phyloP scores from a whole-genome alignment of 92 coral and sea anemone genomes.

The Umimayanthus kanabou region DNA sequence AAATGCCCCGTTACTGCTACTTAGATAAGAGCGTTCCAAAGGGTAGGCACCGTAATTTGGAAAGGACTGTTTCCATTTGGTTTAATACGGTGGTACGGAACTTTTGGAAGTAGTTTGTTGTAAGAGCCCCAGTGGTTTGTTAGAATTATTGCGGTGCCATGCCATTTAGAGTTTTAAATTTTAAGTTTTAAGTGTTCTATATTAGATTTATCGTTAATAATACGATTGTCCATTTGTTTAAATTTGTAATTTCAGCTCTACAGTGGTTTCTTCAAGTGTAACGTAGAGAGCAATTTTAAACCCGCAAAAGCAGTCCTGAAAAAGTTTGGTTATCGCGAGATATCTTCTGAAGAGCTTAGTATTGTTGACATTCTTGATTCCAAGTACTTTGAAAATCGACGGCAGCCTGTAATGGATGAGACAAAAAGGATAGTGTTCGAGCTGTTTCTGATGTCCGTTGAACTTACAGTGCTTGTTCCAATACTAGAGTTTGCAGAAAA shows the following conservation, averaged over 20 bases:
- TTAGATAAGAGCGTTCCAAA: too few relatives aligned
- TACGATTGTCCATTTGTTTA: neutral
- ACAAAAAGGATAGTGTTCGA: constrained; percentile 41
- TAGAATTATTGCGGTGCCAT: too few relatives aligned
- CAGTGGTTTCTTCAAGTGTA: constrained; percentile 63
- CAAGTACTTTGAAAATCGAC: neutral
- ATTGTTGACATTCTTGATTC: constrained; percentile 27
- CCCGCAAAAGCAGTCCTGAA: constrained; percentile 42
- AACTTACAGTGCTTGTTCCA: constrained; percentile 54
- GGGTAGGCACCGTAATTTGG: too few relatives aligned
- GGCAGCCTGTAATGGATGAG: neutral
- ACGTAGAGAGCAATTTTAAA: constrained; percentile 40
- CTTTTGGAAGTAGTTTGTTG: too few relatives aligned
- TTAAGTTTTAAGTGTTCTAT: neutral
- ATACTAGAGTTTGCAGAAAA: constrained; percentile 35
- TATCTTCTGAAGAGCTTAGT: constrained; percentile 37
- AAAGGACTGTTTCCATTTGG: too few relatives aligned
- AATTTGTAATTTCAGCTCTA: constrained; percentile 58
- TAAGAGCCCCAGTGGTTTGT: too few relatives aligned
- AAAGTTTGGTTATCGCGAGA: constrained; percentile 59
- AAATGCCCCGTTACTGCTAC: too few relatives aligned
- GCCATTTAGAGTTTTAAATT: neutral
- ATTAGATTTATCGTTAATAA: neutral
- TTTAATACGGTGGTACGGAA: too few relatives aligned
- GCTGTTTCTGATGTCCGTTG: constrained; percentile 59